Base-by-base conservation (phyloP, 2,888 invertebrate species). In the Anoplius nigerrimus region DNA sequence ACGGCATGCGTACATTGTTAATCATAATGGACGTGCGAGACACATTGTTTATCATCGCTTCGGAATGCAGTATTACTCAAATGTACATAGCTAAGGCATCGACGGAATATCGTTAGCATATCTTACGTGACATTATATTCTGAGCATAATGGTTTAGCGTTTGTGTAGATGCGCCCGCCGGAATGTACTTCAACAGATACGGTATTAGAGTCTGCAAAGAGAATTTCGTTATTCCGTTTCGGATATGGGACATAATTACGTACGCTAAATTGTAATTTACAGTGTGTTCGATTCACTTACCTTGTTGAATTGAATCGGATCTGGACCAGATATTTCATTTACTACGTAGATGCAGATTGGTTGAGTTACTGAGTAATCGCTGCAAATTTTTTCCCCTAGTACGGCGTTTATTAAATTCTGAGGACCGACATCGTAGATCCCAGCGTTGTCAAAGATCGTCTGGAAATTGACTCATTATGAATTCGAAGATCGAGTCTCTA, bases 271-370 rank as follows among this genome's bases (percentile, higher is more conserved):
- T 34, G 6, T 55, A 15, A 46, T 83, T 84, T 85, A 91, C 91
- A 71, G 81, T 87, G n/a, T n/a, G n/a, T n/a, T n/a, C n/a, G n/a
- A n/a, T n/a, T n/a, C n/a, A 42, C 83, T 84, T 85, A 91, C 91
- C 72, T 81, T 87, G 81, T 95, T 93, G 68, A 94, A 91, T 86
- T 94, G 92, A 15, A 89, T 89, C 51, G 90, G 90, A 86, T 94
- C 94, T 76, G 91, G 92, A 0, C 96, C 96, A 72, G 92, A 93
- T 0, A 95, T 81, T 13, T 94, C 88, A 84, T 95, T 95, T 95
- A 67, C 95, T 82, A 0, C 84, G 81, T 94, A 93, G 82, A 93
- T 92, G 85, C 96, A 96, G 59, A 95, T 89, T 45, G 89, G 89
- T 81, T 92, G 90, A 57, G 92, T 91, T 61, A 91, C 89, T 62